These are phyloP conservation scores for Spinibarbus caldwelli DNA, from an alignment of 2,797 vertebrate genomes.

Conservation along the genomic window DNA sequence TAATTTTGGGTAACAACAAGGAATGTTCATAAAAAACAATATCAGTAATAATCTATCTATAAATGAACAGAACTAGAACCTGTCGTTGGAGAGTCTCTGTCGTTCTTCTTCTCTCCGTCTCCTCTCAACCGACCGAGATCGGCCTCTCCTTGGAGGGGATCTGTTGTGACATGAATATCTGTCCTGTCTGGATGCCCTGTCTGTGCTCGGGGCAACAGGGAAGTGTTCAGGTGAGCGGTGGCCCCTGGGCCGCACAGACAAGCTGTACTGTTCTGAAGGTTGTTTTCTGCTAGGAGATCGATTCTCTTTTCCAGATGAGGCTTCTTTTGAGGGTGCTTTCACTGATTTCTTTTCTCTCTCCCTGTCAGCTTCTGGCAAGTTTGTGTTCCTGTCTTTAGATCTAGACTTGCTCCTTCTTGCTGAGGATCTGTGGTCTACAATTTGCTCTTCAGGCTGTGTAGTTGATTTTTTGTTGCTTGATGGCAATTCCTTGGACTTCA, in stretches of 20 bases:
- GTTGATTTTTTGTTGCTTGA: constrained; percentile 76
- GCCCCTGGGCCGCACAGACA: constrained; percentile 78
- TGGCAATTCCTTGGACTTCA: constrained; percentile 74
- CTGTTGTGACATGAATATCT: constrained; percentile 78
- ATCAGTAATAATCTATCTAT: not conserved
- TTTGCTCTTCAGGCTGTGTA: constrained; percentile 72
- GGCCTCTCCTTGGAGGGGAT: constrained; percentile 80
- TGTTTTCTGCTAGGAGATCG: constrained; percentile 82
- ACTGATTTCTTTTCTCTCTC: constrained; percentile 83
- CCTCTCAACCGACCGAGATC: constrained; percentile 82
- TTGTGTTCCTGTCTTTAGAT: constrained; percentile 85
- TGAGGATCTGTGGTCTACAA: constrained; percentile 78
- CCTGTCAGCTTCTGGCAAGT: constrained; percentile 77
- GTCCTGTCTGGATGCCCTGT: constrained; percentile 78
- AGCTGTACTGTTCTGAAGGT: constrained; percentile 80
- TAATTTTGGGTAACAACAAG: not conserved
- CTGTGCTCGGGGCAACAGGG: constrained; percentile 63
- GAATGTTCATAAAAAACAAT: not conserved
- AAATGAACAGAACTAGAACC: constrained; percentile 67
- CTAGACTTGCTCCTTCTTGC: constrained; percentile 65
- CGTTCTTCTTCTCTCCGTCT: constrained; percentile 83
- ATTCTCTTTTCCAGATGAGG: constrained; percentile 87
- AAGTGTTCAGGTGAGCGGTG: constrained; percentile 79
- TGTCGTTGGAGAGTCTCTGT: constrained; percentile 82
- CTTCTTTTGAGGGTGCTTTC: constrained; percentile 86